Conservation (phyloP, 2,797 vertebrate species). For the Centropyge bicolor region DNA sequence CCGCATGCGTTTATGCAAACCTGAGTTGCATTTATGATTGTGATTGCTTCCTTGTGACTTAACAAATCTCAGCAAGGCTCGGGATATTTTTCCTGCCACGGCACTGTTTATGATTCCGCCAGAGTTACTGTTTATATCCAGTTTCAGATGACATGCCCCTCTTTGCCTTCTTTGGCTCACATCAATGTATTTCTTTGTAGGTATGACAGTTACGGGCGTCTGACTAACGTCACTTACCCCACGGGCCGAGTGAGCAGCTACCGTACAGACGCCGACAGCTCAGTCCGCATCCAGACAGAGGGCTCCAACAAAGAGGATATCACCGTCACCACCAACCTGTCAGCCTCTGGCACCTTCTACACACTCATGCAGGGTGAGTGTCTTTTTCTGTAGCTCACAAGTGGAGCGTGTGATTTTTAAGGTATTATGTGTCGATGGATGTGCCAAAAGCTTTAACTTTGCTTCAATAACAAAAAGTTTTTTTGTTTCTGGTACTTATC, state of each 20-base stretch:
- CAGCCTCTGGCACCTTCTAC: slow-evolving; percentile 96
- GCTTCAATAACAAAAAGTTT: background rate
- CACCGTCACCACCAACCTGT: slow-evolving; percentile 97
- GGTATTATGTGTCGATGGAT: background rate
- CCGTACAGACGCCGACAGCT: slow-evolving; percentile 93
- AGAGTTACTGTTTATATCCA: slow-evolving; percentile 24
- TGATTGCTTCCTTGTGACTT: slow-evolving; percentile 30
- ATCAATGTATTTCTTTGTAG: slow-evolving; percentile 80
- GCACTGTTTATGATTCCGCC: slow-evolving; percentile 47
- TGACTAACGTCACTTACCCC: slow-evolving; percentile 98
- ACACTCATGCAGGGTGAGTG: slow-evolving; percentile 95
- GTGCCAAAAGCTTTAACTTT: slow-evolving; percentile 2
- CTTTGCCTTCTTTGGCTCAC: slow-evolving; percentile 46
- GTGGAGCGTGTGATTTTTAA: slow-evolving; percentile 26
- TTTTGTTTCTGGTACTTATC: background rate
- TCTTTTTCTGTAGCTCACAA: slow-evolving; percentile 33
- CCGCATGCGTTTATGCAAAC: slow-evolving; percentile 39
- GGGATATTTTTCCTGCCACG: background rate
- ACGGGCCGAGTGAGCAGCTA: slow-evolving; percentile 97
- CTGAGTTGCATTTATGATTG: slow-evolving; percentile 41
- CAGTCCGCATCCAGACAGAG: slow-evolving; percentile 93
- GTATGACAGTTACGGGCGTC: slow-evolving; percentile 95
- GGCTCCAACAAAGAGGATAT: slow-evolving; percentile 96
- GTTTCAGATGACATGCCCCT: slow-evolving; percentile 23
- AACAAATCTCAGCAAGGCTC: slow-evolving; percentile 27